Evolutionary conservation across 2,797 vertebrate genomes (phyloP), one percentile per base, ranked within the genome.

Genomic region (Oreochromis mossambicus): DNA sequence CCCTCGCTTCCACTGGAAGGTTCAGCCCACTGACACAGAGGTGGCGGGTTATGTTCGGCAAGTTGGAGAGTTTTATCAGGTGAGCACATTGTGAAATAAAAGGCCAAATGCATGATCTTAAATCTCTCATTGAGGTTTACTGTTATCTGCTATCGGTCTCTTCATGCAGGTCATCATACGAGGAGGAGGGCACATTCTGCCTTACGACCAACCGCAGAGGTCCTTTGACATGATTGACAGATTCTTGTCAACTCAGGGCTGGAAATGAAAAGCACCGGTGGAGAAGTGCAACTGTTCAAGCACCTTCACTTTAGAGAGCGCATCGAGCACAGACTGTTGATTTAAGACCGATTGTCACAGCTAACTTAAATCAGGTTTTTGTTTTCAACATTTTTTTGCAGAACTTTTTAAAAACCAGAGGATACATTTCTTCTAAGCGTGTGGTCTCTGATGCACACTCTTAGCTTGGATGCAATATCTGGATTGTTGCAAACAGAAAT

Each of bases 1-100:
- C 0, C 77, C 93, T 4, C 96, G 96, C 34, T 95, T 95, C 87
- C 92, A 95, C 87, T 98, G 97, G 98, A 97, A 96, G 94, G 66
- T 98, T 73, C 95, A 96, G 88, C 95, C 96, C 58, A 77, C 86
- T 1, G 97, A 98, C 87, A 93, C 82, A 0, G 97, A 98, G 75
- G 97, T 99, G 91, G 97, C 98, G 3, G 97, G 97, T 76, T 98
- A 97, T 1, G 96, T 98, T 5, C 94, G 95, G 79, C 96, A 97
- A 91, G 97, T 97, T 17, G 83, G 87, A 50, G 93, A 97, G 79
- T 98, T 99, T 94, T 94, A 90, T 88, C 98, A 98, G 97, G 98
- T 98, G 91, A 93, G 91, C 6, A 8, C 3, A 12, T 32, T 2
- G 4, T 21, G 7, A 58, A 21, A 41, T 5, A 6, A 3, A 29